Base-by-base conservation (phyloP, 2,797 vertebrate genomes). In the Spinibarbus caldwelli region DNA sequence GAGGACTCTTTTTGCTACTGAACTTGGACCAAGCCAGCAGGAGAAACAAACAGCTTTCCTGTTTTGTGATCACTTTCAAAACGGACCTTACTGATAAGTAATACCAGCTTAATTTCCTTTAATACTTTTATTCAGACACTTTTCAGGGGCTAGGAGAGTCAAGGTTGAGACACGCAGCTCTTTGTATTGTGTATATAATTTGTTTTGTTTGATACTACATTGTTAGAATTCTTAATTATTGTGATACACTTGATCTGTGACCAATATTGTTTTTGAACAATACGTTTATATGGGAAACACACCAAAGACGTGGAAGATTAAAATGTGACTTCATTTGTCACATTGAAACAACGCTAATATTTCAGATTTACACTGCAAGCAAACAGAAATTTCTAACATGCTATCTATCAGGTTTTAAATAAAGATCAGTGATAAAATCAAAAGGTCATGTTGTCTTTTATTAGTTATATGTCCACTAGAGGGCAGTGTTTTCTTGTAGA, bases 181-280 rank as follows among this genome's bases (percentile, higher is more conserved):
- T 95, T 93, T 94, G 93, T 92, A 92, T 91, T 70, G 83, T 92
- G 87, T 94, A 92, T 94, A 94, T 95, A 95, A 94, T 91, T 90
- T 94, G 93, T 91, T 90, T 89, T 91, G 92, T 95, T 96, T 96
- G 94, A 94, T 95, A 95, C 88, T 83, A 91, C 90, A 90, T 87
- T 93, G 90, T 83, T 83, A 76, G 86, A 84, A 86, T 93, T 93
- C 83, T 86, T 89, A 88, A 89, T 86, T 88, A 87, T 89, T 87
- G 89, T 90, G 85, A 88, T 87, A 88, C 84, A 88, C 87, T 86
- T 88, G 54, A 88, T 84, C n/a, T 80, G 85, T 89, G 87, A 84
- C 75, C 49, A 85, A 79, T 90, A 87, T 89, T 88, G 88, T 88
- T 67, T 23, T 80, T 80, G 45, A 79, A 79, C 78, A 67, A 80